These are phyloP conservation scores for Vombatus ursinus DNA, from an alignment of 2,113 vertebrate species.

Conservation along the genomic window DNA sequence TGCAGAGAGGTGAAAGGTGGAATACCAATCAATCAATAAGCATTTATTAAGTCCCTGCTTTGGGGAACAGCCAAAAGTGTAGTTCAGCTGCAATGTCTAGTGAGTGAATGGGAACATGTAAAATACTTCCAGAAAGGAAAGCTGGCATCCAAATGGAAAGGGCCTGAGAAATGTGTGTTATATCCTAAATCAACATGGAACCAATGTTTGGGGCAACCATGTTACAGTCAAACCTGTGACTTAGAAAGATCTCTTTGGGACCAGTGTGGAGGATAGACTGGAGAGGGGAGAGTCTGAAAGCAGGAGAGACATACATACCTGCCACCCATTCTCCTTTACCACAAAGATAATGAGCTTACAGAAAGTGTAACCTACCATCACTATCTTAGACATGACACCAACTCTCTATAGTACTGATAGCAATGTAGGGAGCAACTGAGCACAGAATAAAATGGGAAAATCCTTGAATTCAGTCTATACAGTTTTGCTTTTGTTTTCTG, in stretches of 20 bases:
- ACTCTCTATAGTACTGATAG: neutral
- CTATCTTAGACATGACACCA: neutral
- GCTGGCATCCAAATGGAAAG: neutral
- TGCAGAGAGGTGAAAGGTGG: neutral
- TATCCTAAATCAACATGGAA: neutral
- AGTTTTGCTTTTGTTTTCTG: neutral
- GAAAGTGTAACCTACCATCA: neutral
- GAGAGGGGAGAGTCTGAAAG: neutral
- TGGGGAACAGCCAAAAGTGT: neutral
- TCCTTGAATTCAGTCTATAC: neutral
- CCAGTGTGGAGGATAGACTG: neutral
- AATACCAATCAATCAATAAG: neutral
- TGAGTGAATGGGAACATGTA: neutral
- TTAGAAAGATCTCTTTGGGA: neutral
- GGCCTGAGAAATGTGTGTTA: neutral
- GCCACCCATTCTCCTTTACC: neutral
- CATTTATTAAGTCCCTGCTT: neutral
- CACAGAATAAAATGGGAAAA: neutral
- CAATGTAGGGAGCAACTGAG: neutral
- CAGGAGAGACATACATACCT: neutral
- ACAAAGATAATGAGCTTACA: neutral
- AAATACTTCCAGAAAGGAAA: neutral
- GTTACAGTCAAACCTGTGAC: neutral
- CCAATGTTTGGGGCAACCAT: neutral
- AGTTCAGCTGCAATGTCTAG: neutral